A percentile compares a stretch with the other conserved stretches of the same genome.
phyloP scores from a whole-genome alignment of 2,888 invertebrate genomes.

The Spilarctia lutea region DNA sequence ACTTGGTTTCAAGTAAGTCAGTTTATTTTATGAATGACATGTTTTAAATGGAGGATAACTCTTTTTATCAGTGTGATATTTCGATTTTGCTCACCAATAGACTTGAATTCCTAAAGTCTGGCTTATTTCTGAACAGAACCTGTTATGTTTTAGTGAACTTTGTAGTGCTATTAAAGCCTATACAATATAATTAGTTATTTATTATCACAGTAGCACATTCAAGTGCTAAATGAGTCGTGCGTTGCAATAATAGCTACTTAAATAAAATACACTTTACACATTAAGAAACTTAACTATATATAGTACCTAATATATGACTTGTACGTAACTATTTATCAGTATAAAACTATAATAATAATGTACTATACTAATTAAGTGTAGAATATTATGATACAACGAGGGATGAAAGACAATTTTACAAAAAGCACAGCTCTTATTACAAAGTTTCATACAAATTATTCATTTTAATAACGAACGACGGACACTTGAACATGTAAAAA shows the following conservation, averaged over 20 bases:
- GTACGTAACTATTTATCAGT: background rate
- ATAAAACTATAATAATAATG: background rate
- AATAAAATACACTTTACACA: background rate
- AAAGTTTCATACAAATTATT: slow-evolving; percentile 46
- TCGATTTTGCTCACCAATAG: too few relatives aligned
- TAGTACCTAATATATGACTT: background rate
- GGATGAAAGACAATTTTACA: slow-evolving; percentile 76
- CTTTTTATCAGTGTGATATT: too few relatives aligned
- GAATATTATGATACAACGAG: slow-evolving; percentile 61
- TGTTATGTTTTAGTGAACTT: too few relatives aligned
- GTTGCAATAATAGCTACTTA: background rate
- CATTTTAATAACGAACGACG: slow-evolving; percentile 49
- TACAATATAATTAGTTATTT: background rate
- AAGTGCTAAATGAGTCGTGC: background rate
- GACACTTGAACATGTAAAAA: slow-evolving; percentile 48
- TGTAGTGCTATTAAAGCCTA: too few relatives aligned
- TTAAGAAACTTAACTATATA: background rate
- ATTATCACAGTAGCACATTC: background rate
- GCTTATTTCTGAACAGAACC: too few relatives aligned
- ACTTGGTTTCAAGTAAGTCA: too few relatives aligned
- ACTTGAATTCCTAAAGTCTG: too few relatives aligned
- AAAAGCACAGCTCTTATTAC: slow-evolving; percentile 80
- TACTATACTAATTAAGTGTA: background rate
- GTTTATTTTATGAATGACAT: too few relatives aligned
- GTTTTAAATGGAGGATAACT: too few relatives aligned